Base-by-base conservation (phyloP, 2,888 invertebrate genomes). In the Hymenopus coronatus region DNA sequence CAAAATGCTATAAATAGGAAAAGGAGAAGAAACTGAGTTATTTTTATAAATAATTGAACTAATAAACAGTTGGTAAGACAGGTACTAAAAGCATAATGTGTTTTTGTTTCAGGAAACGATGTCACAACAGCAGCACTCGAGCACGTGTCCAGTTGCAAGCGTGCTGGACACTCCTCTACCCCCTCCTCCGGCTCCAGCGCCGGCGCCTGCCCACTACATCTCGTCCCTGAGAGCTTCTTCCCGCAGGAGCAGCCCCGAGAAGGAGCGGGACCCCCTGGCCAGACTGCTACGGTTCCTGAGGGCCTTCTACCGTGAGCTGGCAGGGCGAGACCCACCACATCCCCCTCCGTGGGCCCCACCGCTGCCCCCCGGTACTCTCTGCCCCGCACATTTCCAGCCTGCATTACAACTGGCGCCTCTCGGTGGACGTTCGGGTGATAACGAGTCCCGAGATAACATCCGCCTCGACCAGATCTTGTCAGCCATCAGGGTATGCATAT, bases 371-470 rank as follows among this genome's bases (percentile, higher is more conserved):
- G 94, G 94, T 88, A 93, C 93, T 40, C 92, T 94, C 85, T 94
- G 94, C 91, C 93, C 94, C n/a, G 94, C 94, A 83, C 93, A 94
- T 91, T 93, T 94, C 91, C 94, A 94, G 90, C 94, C 94, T n/a
- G 93, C 94, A 87, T 91, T 94, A 81, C 93, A 94, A 90, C 91
- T 94, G 91, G 93, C 91, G 92, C 92, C 88, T 92, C 92, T 91
- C 92, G 89, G 91, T 91, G 91, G 84, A 88, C 89, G 90, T 88
- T 87, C 90, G 82, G 89, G 87, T 33, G 89, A 89, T 86, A 82
- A 83, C 46, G 93, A 93, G 91, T 91, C 92, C 84, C 91, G 92
- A 89, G 93, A 93, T 91, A 92, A 92, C 91, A 93, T 93, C 91
- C 92, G 93, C 91, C 91, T 93, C 90, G 94, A 94, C 92, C 94